A percentile compares a stretch with the other conserved stretches of the same genome.
These are phyloP conservation scores for Elaeidobius kamerunicus DNA, from an alignment of 2,888 invertebrate genomes.

Conservation along the genomic window DNA sequence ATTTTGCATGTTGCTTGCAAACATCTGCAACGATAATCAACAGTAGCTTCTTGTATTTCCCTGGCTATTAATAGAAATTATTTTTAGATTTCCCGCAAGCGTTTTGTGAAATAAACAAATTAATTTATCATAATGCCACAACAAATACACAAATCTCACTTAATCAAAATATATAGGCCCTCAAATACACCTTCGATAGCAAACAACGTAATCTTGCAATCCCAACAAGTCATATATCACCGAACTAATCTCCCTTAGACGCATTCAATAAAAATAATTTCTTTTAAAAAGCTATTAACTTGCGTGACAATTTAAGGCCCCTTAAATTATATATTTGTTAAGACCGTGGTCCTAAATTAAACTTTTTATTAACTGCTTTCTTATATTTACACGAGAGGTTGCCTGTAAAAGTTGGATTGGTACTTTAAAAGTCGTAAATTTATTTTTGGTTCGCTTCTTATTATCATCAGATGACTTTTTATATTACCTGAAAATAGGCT, in stretches of 20 bases:
- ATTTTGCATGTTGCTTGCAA: no score
- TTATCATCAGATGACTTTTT: no score
- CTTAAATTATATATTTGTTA: not conserved
- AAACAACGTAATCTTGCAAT: conserved; percentile 3
- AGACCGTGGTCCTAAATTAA: conserved; percentile 10
- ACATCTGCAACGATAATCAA: no score
- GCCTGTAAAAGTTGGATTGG: conserved; percentile 4
- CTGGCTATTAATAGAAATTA: no score
- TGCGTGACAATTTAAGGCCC: conserved; percentile 12
- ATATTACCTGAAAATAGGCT: conserved; percentile 3
- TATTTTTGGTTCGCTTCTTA: no score
- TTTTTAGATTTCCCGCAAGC: no score
- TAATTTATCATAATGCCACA: no score
- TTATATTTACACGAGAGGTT: conserved; percentile 7
- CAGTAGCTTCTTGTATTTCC: no score
- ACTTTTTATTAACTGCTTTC: conserved; percentile 14
- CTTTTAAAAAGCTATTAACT: conserved; percentile 12
- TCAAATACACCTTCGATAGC: not conserved
- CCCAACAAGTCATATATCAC: conserved; percentile 1
- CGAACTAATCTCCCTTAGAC: conserved; percentile 11
- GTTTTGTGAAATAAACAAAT: no score
- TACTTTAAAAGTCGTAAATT: conserved; percentile 5
- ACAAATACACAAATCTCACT: conserved; percentile 2
- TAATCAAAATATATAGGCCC: conserved; percentile 5
- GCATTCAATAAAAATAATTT: conserved; percentile 8